These are phyloP conservation scores for Spodoptera litura DNA, from an alignment of 1,140 invertebrate genomes.

Conservation along the genomic window DNA sequence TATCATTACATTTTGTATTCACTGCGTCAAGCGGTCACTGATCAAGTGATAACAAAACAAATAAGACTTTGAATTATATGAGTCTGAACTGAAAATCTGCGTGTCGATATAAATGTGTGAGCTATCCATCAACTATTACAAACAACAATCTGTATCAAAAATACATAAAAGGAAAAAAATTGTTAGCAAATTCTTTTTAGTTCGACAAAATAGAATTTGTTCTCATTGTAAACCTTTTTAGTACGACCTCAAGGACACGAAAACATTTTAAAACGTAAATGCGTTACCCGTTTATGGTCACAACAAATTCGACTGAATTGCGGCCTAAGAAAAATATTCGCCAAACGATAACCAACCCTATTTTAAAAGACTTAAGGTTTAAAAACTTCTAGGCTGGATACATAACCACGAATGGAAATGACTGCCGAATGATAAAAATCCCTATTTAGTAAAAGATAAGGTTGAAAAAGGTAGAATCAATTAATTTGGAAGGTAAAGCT, in stretches of 20 bases:
- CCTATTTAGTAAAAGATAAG: background rate
- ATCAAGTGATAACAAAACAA: too few species aligned
- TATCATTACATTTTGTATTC: too few species aligned
- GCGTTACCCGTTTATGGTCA: constrained; percentile 35
- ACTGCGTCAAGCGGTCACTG: too few species aligned
- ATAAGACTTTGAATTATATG: too few species aligned
- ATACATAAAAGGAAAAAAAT: too few species aligned
- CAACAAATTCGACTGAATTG: constrained; percentile 32
- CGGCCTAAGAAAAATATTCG: background rate
- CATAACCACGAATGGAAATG: too few species aligned
- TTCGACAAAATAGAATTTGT: background rate
- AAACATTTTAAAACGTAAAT: constrained; percentile 44
- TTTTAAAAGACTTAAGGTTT: too few species aligned
- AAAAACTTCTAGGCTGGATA: too few species aligned
- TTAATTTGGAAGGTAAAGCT: constrained; percentile 41
- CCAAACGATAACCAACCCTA: constrained; percentile 9
- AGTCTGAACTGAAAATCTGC: too few species aligned
- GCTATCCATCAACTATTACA: too few species aligned
- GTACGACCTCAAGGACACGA: constrained; percentile 20
- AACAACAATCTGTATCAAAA: too few species aligned
- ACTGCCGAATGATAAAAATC: background rate
- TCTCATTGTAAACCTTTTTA: constrained; percentile 14
- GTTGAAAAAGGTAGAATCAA: background rate
- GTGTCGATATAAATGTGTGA: too few species aligned
- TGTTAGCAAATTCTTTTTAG: background rate